Evolutionary conservation across 2,797 vertebrate genomes (phyloP).

Genomic region (Philypnodon macrostomus): DNA sequence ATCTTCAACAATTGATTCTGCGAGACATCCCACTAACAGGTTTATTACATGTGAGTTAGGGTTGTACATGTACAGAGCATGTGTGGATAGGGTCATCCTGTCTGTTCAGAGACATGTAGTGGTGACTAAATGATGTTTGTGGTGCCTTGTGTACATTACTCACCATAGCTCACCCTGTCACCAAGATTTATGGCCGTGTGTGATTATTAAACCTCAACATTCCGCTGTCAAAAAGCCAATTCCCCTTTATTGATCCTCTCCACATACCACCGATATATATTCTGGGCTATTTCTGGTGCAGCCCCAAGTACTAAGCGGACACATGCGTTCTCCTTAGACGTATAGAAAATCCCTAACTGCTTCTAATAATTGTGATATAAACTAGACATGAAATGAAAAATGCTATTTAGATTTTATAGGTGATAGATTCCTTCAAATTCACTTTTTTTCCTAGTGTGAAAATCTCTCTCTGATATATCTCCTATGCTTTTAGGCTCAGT

Average conservation of each 20-base stretch:
- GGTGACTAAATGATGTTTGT: conserved; percentile 37
- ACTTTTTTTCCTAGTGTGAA: too few relatives aligned
- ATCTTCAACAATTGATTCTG: conserved; percentile 27
- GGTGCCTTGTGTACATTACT: conserved; percentile 40
- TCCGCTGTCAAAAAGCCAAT: conserved; percentile 64
- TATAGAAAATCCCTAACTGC: too few relatives aligned
- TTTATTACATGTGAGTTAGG: conserved; percentile 26
- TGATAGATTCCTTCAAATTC: too few relatives aligned
- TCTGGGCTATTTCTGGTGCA: conserved; percentile 41
- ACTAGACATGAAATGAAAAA: too few relatives aligned
- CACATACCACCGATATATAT: conserved; percentile 56
- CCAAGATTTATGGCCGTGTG: conserved; percentile 61
- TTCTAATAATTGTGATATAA: too few relatives aligned
- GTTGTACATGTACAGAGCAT: conserved; percentile 6
- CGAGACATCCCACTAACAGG: conserved; percentile 9
- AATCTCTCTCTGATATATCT: too few relatives aligned
- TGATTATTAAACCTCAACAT: conserved; percentile 56
- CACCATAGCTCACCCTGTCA: conserved; percentile 50
- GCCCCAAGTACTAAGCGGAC: conserved; percentile 28
- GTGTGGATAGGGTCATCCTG: conserved; percentile 8
- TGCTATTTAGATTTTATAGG: too few relatives aligned
- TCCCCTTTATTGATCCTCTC: conserved; percentile 67
- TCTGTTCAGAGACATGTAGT: conserved; percentile 19
- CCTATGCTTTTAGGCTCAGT: too few relatives aligned
- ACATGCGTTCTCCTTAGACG: too few relatives aligned